Percentiles rank a stretch among this genome's conserved stretches.
These are phyloP conservation scores for Dryococelus australis DNA, from an alignment of 2,888 invertebrate species.

Conservation along the genomic window DNA sequence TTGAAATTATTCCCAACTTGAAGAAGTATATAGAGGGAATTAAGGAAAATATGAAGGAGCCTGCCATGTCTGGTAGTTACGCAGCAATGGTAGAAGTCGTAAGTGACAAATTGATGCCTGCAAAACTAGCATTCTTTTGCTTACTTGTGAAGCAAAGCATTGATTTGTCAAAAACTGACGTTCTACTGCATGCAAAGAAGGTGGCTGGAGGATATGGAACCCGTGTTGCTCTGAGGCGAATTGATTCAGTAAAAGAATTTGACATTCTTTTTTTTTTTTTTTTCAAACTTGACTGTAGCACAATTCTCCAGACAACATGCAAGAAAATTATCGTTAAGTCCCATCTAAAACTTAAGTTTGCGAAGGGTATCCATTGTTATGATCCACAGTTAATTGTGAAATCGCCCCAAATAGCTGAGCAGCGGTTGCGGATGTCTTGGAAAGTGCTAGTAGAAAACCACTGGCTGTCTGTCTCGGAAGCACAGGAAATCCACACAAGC, in stretches of 20 bases:
- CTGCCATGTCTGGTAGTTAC: slow-evolving; percentile 32
- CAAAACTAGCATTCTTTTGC: slow-evolving; percentile 40
- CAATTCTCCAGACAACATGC: slow-evolving; percentile 1
- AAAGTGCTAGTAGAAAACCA: too few relatives aligned
- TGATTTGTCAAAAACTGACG: slow-evolving; percentile 16
- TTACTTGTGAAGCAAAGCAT: slow-evolving; percentile 36
- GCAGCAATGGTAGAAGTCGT: slow-evolving; percentile 28
- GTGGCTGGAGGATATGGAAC: neutral
- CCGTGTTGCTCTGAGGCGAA: neutral
- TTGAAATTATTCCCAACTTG: too few relatives aligned
- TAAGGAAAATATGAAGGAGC: slow-evolving; percentile 33
- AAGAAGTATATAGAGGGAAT: slow-evolving; percentile 35
- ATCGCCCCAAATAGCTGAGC: too few relatives aligned
- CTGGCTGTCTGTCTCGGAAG: too few relatives aligned
- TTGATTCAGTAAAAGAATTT: neutral
- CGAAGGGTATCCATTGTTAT: neutral
- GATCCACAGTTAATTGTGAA: too few relatives aligned
- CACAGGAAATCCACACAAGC: too few relatives aligned
- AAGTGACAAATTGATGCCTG: slow-evolving; percentile 38
- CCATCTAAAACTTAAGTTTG: neutral
- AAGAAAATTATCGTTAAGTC: neutral
- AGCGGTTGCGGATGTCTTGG: too few relatives aligned
- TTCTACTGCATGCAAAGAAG: slow-evolving; percentile 2
- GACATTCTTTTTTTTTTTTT: too few relatives aligned
- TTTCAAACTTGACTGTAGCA: neutral